phyloP scores from a whole-genome alignment of 2,888 invertebrate genomes.

The Petrophora chlorosata region DNA sequence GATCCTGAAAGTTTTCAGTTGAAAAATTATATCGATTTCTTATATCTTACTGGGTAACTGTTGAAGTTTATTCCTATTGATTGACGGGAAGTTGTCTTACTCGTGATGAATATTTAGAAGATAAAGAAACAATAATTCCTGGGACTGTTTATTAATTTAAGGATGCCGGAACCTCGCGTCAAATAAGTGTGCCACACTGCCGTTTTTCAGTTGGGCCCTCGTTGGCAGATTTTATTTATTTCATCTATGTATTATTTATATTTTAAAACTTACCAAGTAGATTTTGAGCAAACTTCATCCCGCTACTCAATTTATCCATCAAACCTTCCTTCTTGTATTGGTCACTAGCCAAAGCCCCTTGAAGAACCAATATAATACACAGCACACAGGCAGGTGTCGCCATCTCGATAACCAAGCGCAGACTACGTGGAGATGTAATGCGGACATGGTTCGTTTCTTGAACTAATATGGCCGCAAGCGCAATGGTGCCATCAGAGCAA shows the following conservation, averaged over 20 bases:
- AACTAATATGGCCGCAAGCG: slow-evolving; percentile 63
- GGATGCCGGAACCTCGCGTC: too few species aligned
- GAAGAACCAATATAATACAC: slow-evolving; percentile 45
- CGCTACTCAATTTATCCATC: slow-evolving; percentile 64
- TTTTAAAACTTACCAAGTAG: slow-evolving; percentile 62
- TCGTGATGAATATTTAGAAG: too few species aligned
- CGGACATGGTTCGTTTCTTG: slow-evolving; percentile 60
- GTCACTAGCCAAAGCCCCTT: slow-evolving; percentile 49
- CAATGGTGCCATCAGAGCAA: slow-evolving; percentile 65
- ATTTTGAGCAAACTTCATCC: slow-evolving; percentile 74
- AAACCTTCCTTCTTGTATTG: slow-evolving; percentile 58
- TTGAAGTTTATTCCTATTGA: too few species aligned
- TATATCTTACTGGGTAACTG: not conserved
- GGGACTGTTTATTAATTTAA: too few species aligned
- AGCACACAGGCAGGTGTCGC: slow-evolving; percentile 60
- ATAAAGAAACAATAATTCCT: too few species aligned
- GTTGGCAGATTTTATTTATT: too few species aligned
- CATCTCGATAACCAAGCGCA: slow-evolving; percentile 59
- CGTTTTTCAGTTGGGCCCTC: not conserved
- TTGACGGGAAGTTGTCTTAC: too few species aligned
- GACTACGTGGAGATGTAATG: slow-evolving; percentile 53
- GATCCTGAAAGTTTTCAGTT: slow-evolving; percentile 59
- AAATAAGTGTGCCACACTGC: too few species aligned
- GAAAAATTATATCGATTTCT: not conserved
- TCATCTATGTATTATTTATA: not conserved